Percentiles rank a stretch among this genome's conserved stretches.
These are phyloP conservation scores for Glaucomys volans DNA, from an alignment of 2,113 vertebrate genomes.

Conservation along the genomic window DNA sequence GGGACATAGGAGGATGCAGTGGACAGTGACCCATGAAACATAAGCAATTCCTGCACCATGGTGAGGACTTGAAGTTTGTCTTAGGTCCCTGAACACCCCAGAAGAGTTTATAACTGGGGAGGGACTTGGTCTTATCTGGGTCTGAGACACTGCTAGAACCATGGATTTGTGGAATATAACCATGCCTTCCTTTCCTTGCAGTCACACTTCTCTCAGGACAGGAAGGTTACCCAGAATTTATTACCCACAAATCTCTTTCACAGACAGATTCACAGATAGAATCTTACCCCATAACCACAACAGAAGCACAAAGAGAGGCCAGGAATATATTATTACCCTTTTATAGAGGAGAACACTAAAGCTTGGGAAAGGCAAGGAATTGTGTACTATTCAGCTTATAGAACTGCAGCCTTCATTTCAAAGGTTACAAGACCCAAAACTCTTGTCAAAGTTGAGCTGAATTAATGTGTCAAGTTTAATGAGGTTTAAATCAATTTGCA, in stretches of 20 bases:
- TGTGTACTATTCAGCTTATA: background rate
- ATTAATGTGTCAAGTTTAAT: conserved; percentile 44
- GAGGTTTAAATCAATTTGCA: conserved; percentile 39
- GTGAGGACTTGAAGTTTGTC: background rate
- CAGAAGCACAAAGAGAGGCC: too few species aligned
- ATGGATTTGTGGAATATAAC: background rate
- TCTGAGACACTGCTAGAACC: background rate
- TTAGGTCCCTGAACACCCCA: background rate
- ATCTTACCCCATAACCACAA: background rate
- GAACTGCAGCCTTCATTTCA: background rate
- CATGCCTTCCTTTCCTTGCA: background rate
- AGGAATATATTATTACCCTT: too few species aligned
- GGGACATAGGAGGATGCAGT: background rate
- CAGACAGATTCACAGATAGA: too few species aligned
- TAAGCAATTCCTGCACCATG: background rate
- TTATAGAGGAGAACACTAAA: background rate
- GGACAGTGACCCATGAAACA: background rate
- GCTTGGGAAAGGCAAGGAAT: background rate
- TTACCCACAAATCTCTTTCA: background rate
- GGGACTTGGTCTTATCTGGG: background rate
- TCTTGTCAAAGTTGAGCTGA: background rate
- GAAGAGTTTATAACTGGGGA: background rate
- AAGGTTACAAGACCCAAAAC: background rate
- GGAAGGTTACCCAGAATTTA: background rate
- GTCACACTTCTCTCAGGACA: background rate